phyloP scores from a whole-genome alignment of 2,888 invertebrate species.

The Caenorhabditis sp. region DNA sequence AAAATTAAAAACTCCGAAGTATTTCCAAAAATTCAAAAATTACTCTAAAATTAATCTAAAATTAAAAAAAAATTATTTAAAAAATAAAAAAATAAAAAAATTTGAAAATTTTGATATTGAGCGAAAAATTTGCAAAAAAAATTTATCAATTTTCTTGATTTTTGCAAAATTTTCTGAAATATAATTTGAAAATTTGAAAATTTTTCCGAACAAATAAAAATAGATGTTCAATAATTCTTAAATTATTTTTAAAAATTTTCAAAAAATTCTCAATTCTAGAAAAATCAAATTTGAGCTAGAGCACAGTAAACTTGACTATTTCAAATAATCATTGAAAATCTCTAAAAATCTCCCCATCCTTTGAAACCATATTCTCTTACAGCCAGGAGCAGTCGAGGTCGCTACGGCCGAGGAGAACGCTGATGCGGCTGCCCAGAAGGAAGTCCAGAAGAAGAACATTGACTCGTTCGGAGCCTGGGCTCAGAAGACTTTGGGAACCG shows the following conservation, averaged over 20 bases:
- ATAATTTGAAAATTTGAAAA: too few relatives aligned
- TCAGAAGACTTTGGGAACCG: conserved; percentile 72
- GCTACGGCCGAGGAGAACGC: conserved; percentile 73
- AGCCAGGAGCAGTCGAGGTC: conserved; percentile 67
- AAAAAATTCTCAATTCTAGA: too few relatives aligned
- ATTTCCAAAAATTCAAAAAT: not conserved
- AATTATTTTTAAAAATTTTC: too few relatives aligned
- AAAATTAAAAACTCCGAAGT: not conserved
- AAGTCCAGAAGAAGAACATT: conserved; percentile 78
- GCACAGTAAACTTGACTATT: too few relatives aligned
- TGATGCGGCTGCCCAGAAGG: conserved; percentile 78
- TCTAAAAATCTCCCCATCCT: too few relatives aligned
- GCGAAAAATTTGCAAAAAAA: not conserved
- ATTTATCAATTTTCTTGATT: too few relatives aligned
- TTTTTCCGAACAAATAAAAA: too few relatives aligned
- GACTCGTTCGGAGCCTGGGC: conserved; percentile 79
- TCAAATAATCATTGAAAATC: too few relatives aligned
- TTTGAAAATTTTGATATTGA: not conserved
- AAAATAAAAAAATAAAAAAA: not conserved
- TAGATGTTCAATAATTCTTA: too few relatives aligned
- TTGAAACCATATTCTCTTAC: too few relatives aligned
- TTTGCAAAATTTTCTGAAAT: too few relatives aligned
- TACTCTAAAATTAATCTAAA: not conserved
- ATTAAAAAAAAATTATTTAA: not conserved
- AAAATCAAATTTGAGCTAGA: too few relatives aligned